A percentile compares a stretch with the other conserved stretches of the same genome.
Conservation (phyloP, 2,113 vertebrate genomes). For the Peromyscus maniculatus region DNA sequence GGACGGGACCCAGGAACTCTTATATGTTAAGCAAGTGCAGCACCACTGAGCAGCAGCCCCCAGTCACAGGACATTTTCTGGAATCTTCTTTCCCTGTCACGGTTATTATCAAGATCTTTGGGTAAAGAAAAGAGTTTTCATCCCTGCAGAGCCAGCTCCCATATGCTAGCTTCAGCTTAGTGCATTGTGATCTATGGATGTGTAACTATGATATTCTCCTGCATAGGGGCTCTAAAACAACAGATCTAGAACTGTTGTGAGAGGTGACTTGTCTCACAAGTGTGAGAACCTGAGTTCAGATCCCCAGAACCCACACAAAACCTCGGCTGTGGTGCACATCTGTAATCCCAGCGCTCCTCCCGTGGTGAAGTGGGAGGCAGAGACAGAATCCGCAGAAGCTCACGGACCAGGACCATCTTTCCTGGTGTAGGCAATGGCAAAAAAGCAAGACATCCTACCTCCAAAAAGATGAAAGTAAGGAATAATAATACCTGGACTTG, state of each 20-base stretch:
- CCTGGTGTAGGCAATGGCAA: not conserved
- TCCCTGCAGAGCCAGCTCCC: not conserved
- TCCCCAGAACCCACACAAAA: not conserved
- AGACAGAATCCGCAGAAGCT: not conserved
- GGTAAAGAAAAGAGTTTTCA: not conserved
- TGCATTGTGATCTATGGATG: not conserved
- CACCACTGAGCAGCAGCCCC: too few species aligned
- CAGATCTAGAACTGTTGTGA: not conserved
- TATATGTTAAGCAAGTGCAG: too few species aligned
- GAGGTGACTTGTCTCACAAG: not conserved
- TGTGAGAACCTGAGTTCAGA: not conserved
- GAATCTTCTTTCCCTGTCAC: not conserved
- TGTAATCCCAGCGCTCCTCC: not conserved
- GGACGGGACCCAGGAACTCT: not conserved
- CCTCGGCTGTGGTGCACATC: fast-evolving
- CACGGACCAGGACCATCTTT: too few species aligned
- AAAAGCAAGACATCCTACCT: too few species aligned
- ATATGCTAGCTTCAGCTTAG: not conserved
- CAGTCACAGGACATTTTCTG: not conserved
- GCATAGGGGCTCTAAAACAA: not conserved
- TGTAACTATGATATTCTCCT: not conserved
- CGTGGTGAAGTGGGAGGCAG: not conserved
- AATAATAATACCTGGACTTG: not conserved
- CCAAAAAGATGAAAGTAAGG: not conserved
- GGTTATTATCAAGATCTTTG: not conserved